Base-by-base conservation (phyloP, 2,113 vertebrate species). In the Sitta europaea region DNA sequence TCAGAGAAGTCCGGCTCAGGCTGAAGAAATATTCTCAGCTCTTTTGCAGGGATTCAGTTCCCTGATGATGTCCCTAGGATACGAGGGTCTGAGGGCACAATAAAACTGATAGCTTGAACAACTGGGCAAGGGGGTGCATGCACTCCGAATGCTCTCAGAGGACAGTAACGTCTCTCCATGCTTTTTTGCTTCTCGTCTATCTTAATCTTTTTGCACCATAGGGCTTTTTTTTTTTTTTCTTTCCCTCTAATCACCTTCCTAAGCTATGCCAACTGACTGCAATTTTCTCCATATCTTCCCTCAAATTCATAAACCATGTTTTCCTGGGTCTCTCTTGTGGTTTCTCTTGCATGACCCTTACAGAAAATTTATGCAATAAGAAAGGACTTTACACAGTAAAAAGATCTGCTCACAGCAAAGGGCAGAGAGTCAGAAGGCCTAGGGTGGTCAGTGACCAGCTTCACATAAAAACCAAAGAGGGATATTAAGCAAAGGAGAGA, bases 371-470 rank as follows among this genome's bases (percentile, higher is more conserved):
- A 28, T 36, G 59, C 82, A 55, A 70, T 35, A 67, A 54, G 72
- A 70, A 71, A 81, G 43, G 24, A 38, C 25, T 94, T 75, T 53
- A 48, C 29, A 50, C n/a, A 36, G 18, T 25, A 61, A 61, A 61
- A 88, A 86, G 29, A 61, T 38, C 55, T 72, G 28, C n/a, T 76
- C 80, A n/a, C 45, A 84, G 76, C 58, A 65, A 80, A 93, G 65
- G 68, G 40, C 33, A 57, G 14, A 29, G 61, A 80, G 68, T 76
- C 76, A 57, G 76, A 85, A 81, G 68, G 70, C 66, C n/a, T 73
- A 61, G 73, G 45, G 50, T 73, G 58, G 48, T n/a, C 2, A 4
- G 43, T 45, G 62, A 24, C 28, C 2, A 3, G 18, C 71, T 87
- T 71, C 48, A 59, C 29, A 38, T 2, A 10, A 28, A 83, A 91